These are phyloP conservation scores for Meriones unguiculatus DNA, from an alignment of 2,113 vertebrate genomes.

Conservation along the genomic window DNA sequence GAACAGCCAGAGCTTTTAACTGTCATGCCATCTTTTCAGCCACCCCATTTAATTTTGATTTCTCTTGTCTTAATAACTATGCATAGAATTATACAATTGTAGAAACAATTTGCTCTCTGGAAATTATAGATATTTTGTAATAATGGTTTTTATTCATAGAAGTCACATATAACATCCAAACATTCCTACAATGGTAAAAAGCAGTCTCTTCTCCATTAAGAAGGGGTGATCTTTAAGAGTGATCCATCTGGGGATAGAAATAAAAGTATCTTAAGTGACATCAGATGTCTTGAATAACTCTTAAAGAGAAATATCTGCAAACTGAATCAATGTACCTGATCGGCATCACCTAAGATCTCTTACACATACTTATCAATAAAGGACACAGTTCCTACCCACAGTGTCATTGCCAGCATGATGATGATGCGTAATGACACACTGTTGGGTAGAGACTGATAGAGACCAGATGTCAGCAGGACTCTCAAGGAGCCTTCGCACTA, in stretches of 20 bases:
- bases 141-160: neutral
- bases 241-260: neutral
- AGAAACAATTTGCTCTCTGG: neutral
- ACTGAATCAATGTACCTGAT: neutral
- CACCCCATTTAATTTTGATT: neutral
- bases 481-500: slow-evolving; percentile 51
- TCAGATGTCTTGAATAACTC: neutral
- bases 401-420: neutral
- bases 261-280: neutral
- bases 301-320: neutral
- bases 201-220: neutral
- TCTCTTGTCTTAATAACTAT: slow-evolving; percentile 7
- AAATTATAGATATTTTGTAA: neutral
- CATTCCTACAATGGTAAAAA: neutral
- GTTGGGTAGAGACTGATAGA: slow-evolving; percentile 50
- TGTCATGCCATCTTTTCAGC: neutral
- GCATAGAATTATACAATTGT: neutral
- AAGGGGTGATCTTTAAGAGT: neutral
- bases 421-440: slow-evolving; percentile 52
- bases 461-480: slow-evolving; percentile 42
- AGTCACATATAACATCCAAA: neutral
- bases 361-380: neutral
- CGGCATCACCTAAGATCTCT: neutral
- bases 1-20: neutral
- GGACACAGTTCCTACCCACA: neutral